A percentile compares a stretch with the other conserved stretches of the same genome.
phyloP scores from a whole-genome alignment of 2,797 vertebrate species.

The Chanos chanos region DNA sequence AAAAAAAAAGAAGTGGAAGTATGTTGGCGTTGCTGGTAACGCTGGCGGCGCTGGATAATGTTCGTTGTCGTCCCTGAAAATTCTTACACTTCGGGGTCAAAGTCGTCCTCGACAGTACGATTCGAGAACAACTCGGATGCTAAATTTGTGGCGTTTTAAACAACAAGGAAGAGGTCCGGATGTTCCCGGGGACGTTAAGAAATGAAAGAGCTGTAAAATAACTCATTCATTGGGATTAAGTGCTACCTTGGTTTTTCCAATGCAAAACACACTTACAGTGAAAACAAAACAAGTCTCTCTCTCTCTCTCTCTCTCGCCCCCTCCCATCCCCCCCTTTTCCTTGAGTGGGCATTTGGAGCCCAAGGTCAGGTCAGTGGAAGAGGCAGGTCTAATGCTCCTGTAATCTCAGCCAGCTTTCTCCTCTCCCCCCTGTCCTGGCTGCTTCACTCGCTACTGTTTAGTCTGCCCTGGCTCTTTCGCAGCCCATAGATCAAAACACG shows the following conservation, averaged over 20 bases:
- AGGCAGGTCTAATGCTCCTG: conserved; percentile 16
- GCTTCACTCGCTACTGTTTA: conserved; percentile 61
- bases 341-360: not conserved
- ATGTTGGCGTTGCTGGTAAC: no score
- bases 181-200: no score
- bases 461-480: conserved; percentile 58
- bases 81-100: no score
- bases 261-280: no score
- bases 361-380: conserved; percentile 24
- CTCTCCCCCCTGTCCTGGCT: conserved; percentile 32
- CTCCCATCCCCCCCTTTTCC: not conserved
- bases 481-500: conserved; percentile 63
- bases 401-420: conserved; percentile 21
- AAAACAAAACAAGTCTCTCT: not conserved
- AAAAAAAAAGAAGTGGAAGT: no score
- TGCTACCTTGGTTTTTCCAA: not conserved
- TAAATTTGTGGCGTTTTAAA: no score
- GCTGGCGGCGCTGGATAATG: no score
- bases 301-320: not conserved
- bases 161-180: no score
- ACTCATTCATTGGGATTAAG: not conserved
- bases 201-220: no score
- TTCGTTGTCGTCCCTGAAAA: no score
- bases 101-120: no score
- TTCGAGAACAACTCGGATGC: no score